phyloP scores from a whole-genome alignment of 1,140 invertebrate species.

The Trachymyrmex septentrionalis region DNA sequence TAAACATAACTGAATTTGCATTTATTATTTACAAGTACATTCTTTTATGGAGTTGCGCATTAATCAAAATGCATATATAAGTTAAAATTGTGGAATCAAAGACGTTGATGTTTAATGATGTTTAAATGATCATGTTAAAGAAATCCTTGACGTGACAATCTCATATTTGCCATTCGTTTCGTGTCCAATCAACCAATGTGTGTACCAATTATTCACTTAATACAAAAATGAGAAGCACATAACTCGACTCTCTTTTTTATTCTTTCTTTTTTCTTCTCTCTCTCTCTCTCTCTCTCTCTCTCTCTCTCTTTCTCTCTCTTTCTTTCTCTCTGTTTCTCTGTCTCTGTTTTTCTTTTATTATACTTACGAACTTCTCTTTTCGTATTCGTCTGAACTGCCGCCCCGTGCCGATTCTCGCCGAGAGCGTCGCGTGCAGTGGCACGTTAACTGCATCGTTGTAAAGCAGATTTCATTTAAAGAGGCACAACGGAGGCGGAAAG shows the following conservation, averaged over 20 bases:
- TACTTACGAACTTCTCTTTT: conserved; percentile 20
- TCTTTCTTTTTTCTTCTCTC: not conserved
- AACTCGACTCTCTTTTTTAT: not conserved
- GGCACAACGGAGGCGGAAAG: conserved; percentile 25
- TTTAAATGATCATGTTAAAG: not conserved
- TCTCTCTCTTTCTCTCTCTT: conserved; percentile 4
- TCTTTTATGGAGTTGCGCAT: not conserved
- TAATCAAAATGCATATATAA: not conserved
- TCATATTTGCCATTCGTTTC: not conserved
- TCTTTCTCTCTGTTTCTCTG: too few relatives aligned
- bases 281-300: not conserved
- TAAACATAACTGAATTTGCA: conserved; percentile 5
- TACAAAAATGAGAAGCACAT: not conserved
- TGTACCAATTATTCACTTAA: conserved; percentile 43
- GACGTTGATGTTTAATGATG: not conserved
- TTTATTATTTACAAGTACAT: not conserved
- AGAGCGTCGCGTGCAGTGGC: conserved; percentile 62
- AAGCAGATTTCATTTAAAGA: conserved; percentile 69
- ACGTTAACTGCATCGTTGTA: conserved; percentile 55
- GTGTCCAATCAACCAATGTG: conserved; percentile 1
- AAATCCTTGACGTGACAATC: not conserved
- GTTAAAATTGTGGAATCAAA: not conserved
- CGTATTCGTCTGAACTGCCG: not conserved
- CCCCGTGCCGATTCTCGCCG: not conserved
- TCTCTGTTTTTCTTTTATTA: not conserved